Conservation (phyloP, 2,797 vertebrate species). For the Astyanax mexicanus region DNA sequence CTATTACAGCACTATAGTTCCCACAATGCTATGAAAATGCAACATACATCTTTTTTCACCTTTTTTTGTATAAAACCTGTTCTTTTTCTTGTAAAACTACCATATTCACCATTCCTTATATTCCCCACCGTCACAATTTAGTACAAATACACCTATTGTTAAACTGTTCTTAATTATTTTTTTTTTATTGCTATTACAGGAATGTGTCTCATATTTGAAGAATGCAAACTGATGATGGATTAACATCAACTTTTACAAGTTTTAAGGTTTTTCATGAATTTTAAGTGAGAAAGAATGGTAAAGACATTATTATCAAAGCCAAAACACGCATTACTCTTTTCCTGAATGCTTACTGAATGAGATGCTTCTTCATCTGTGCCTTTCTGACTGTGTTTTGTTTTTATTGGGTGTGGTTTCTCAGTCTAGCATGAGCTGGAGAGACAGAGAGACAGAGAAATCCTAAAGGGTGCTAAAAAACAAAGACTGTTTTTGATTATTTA, state of each 20-base stretch:
- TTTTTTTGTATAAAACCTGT: no score
- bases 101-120: no score
- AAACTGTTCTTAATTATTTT: neutral
- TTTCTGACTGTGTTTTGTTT: constrained; percentile 27
- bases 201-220: constrained; percentile 24
- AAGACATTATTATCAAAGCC: neutral
- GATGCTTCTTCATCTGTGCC: constrained; percentile 44
- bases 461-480: constrained; percentile 37
- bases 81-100: no score
- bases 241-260: neutral
- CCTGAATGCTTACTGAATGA: constrained; percentile 3
- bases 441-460: constrained; percentile 5
- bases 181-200: constrained; percentile 25
- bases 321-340: neutral
- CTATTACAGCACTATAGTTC: no score
- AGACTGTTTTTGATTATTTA: constrained; percentile 1
- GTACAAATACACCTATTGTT: no score
- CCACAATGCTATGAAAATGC: no score
- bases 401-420: constrained; percentile 21
- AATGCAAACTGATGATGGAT: neutral
- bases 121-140: no score
- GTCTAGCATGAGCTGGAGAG: constrained; percentile 20
- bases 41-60: no score
- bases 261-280: neutral
- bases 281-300: no score